Base-by-base conservation (phyloP, 2,113 vertebrate genomes). In the Corynorhinus townsendii region DNA sequence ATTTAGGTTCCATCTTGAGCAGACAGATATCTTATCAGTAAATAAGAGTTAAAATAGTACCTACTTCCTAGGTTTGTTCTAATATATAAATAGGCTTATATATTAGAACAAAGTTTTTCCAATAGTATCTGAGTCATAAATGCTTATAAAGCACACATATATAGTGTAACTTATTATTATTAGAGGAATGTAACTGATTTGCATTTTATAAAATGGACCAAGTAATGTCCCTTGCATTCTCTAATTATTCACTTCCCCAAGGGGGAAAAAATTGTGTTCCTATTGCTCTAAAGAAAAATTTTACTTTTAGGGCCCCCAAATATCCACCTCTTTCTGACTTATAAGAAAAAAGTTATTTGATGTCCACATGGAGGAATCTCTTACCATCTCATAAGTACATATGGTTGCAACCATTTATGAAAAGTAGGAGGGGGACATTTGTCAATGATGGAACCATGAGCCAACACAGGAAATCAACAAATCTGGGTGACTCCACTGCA, bases 181-280 rank as follows among this genome's bases (percentile, higher is more conserved):
- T 69, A 95, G 19, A 90, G 9, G 40, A 47, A 81, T 59, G 64
- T 3, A 77, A 71, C 40, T 81, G 86, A 89, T 94, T 95, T 93
- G 7, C 45, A 81, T 28, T 91, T 96, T 85, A 89, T 89, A 93
- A 91, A 80, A 82, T 43, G 10, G 7, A 86, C 14, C 11, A 90
- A 69, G 56, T 79, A 68, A 88, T 85, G 91, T 79, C 20, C 14
- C 26, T 81, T 40, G 56, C 11, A 40, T 68, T 89, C 19, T 90
- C 14, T 59, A 45, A 56, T 49, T 64, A 33, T 24, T 92, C 19
- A 84, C 88, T 75, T 75, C 6, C 7, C 71, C 33, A 45, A 24
- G 8, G 33, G 47, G 79, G 43, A 81, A 64, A 43, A 69, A 28
- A 73, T 40, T 45, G 0, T 80, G 91, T 91, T 84, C 4, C 40